A percentile compares a stretch with the other conserved stretches of the same genome.
Evolutionary conservation across 30 jellyfish, hydroid and myxozoan species (phyloP).

Genomic region (Chrysaora quinquecirrha): DNA sequence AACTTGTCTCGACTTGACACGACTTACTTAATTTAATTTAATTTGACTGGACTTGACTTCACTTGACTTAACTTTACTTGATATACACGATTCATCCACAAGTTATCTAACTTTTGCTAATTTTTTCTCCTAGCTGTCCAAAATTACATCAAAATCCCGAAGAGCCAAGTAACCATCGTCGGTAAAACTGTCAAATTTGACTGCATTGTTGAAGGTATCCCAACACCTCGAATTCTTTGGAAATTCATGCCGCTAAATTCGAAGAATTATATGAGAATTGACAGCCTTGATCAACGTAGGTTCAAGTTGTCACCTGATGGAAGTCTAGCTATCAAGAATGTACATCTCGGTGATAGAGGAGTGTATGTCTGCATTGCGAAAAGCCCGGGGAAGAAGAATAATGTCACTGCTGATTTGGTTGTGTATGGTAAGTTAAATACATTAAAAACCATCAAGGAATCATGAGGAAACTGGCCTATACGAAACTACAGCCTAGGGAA

Average conservation of each 20-base stretch:
- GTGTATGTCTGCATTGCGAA: conserved; percentile 72
- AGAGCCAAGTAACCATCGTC: conserved; percentile 40
- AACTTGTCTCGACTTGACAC: too few relatives aligned
- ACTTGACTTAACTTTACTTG: too few relatives aligned
- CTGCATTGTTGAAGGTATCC: conserved; percentile 81
- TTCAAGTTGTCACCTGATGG: conserved; percentile 64
- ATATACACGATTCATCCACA: too few relatives aligned
- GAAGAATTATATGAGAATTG: conserved; percentile 15
- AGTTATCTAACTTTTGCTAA: too few relatives aligned
- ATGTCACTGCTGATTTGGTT: conserved; percentile 70
- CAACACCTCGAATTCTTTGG: conserved; percentile 83
- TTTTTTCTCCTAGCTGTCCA: conserved; percentile 80
- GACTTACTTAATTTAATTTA: too few relatives aligned
- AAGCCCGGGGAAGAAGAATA: conserved; percentile 80
- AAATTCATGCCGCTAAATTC: conserved; percentile 26
- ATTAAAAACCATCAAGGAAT: too few relatives aligned
- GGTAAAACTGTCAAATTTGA: conserved; percentile 65
- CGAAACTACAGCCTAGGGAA: too few relatives aligned
- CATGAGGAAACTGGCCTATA: too few relatives aligned
- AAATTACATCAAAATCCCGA: conserved; percentile 53
- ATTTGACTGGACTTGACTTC: too few relatives aligned
- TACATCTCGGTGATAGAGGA: conserved; percentile 66
- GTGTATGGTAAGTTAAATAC: conserved; percentile 89
- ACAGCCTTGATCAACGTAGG: conserved; percentile 58
- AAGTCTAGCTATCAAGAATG: conserved; percentile 57